Evolutionary conservation across 1,140 invertebrate species (phyloP), one percentile per base, ranked within the genome.

Genomic region (Pseudoatta argentina): DNA sequence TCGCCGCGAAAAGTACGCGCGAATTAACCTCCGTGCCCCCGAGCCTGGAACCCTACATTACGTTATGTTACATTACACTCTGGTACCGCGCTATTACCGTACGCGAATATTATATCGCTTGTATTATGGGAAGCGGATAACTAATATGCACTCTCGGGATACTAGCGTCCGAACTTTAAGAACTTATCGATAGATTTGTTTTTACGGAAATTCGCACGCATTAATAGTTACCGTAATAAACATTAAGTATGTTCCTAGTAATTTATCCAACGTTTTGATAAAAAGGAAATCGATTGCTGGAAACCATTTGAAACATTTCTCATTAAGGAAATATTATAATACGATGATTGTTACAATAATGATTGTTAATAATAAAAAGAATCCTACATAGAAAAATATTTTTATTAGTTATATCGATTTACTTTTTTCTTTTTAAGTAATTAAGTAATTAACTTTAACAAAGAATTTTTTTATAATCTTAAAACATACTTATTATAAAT

Each of bases 1-100:
- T 63, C 79, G 69, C 79, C 79, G 44, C 69, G 72, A 83, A 83
- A 83, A 83, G 69, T 83, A 75, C 55, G 39, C 79, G 79, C 69
- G 79, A 83, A 83, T 83, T 83, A 83, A 83, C 79, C 69, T 57
- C 55, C 39, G 44, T 75, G 79, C 39, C 55, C 69, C 55, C 79
- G 53, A 7, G 24, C 39, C 24, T 73, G 55, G 39, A 61, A 61
- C 55, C 73, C 67, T 21, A 16, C 39, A 61, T 75, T 83, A 78
- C 61, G 24, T 82, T 59, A 21, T 27, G 44, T 75, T 81, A 76
- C 30, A 76, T 81, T 75, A 30, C 75, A 34, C 72, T 48, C 39
- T 71, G 39, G n/a, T 61, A 73, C 67, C 4, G 14, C 34, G 34
- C 24, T 44, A 66, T 73, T 59, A 72, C 14, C 64, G 30, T 48